Base-by-base conservation (phyloP, 2,113 vertebrate genomes). In the Benitochromis conjunctus region DNA sequence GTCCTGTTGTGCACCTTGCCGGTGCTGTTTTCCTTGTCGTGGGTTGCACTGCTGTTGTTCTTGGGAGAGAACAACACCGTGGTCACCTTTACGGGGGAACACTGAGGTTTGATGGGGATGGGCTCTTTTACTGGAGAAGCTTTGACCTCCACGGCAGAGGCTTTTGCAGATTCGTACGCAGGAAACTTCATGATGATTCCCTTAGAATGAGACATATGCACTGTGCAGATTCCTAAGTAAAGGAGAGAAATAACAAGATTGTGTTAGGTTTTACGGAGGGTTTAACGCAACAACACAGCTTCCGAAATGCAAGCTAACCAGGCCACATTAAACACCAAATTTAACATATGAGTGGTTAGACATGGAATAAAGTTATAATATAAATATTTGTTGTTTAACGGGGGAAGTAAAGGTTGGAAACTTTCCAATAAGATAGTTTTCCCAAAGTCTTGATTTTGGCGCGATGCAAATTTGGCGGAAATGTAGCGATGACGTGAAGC, bases 1-100 rank as follows among this genome's bases (percentile, higher is more conserved):
- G 38, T 66, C 43, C 71, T 29, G 7, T 91, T 79, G 7, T 85
- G 53, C 8, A 55, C 84, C 5, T n/a, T 78, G 38, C 9, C 62
- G 4, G 69, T 55, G 46, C 71, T 86, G 89, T 96, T 96, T 51
- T 96, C 96, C 82, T 96, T 96, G 89, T 96, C 90, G 53, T 93
- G 88, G 29, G 88, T 83, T 4, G 90, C 79, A 71, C 36, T 90
- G 26, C 71, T 41, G 64, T 9, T 38, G 58, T 89, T 55, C 41
- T 88, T 82, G 12, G 66, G 43, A 5, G 84, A 58, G 16, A 86
- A 85, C 66, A 71, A 3, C 18, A 24, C 46, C 0, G 19, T 79
- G 16, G 87, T 80, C 71, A 53, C 80, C 5, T 11, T 48, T 7
- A 48, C 26, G 12, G 89, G 69, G 2, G 51, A 79, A 21, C 80